These are phyloP conservation scores for Drosophila sucinea DNA, from an alignment of 1,140 invertebrate genomes.

Conservation along the genomic window DNA sequence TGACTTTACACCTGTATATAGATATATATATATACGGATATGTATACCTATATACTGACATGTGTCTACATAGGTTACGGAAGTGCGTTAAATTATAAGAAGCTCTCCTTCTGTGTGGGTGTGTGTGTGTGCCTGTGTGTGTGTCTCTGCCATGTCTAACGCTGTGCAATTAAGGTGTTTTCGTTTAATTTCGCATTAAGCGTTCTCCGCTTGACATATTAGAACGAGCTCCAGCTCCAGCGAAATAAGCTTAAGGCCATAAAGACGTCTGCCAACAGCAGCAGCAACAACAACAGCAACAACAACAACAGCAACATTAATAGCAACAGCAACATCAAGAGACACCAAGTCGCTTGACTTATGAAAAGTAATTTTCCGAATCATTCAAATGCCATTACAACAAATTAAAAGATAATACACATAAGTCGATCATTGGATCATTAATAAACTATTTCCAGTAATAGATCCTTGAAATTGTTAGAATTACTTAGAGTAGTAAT, in stretches of 20 bases:
- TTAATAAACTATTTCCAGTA: too few species aligned
- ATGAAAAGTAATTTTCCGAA: constrained; percentile 11
- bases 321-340: not conserved
- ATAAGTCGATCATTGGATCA: too few species aligned
- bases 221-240: constrained; percentile 30
- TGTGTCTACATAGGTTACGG: constrained; percentile 11
- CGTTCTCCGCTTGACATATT: constrained; percentile 48
- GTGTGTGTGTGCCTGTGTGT: not conserved
- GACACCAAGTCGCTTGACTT: constrained; percentile 3
- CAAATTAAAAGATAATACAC: not conserved
- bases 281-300: not conserved
- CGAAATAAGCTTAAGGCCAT: constrained; percentile 34
- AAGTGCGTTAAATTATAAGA: constrained; percentile 25
- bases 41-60: not conserved
- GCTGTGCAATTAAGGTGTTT: constrained; percentile 49
- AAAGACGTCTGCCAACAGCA: constrained; percentile 15
- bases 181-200: constrained; percentile 54
- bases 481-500: too few species aligned
- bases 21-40: constrained; percentile 1
- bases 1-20: constrained; percentile 8
- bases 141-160: constrained; percentile 38
- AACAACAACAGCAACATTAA: not conserved
- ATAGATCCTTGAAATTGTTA: too few species aligned
- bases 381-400: constrained; percentile 7
- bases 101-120: constrained; percentile 12